phyloP scores from a whole-genome alignment of 2,888 invertebrate species.

The Agrilus cyanescens region DNA sequence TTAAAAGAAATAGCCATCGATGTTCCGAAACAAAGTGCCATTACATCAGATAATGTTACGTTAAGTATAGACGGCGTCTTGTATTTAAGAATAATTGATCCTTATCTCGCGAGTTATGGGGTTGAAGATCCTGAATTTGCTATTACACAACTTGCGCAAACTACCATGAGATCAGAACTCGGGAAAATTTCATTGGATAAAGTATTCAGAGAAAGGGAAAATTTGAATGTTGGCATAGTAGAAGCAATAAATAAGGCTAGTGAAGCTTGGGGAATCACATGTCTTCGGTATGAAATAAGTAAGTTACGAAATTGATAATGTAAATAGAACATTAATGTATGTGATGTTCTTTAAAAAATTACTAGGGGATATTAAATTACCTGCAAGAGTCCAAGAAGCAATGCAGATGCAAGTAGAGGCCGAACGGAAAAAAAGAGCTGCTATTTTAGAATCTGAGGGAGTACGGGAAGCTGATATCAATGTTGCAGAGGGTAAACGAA shows the following conservation, averaged over 20 bases:
- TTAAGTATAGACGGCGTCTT: constrained; percentile 94
- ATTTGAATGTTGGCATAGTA: constrained; percentile 87
- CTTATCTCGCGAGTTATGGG: constrained; percentile 91
- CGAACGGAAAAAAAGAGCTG: constrained; percentile 90
- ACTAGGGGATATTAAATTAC: constrained; percentile 78
- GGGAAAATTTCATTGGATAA: constrained; percentile 96
- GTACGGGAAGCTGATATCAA: constrained; percentile 86
- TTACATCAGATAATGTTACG: constrained; percentile 95
- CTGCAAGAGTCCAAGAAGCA: constrained; percentile 87
- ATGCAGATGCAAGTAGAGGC: constrained; percentile 99
- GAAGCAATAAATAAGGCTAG: constrained; percentile 96
- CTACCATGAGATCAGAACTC: constrained; percentile 97
- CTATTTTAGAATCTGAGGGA: constrained; percentile 95
- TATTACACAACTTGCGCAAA: constrained; percentile 96
- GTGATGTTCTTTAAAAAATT: neutral
- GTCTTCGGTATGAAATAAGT: constrained; percentile 90
- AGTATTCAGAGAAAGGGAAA: constrained; percentile 93
- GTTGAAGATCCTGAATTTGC: constrained; percentile 99
- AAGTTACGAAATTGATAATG: constrained; percentile 33
- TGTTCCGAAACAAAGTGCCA: constrained; percentile 97
- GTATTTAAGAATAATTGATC: constrained; percentile 85
- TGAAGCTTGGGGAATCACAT: constrained; percentile 95
- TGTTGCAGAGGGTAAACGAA: constrained; percentile 91
- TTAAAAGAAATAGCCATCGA: constrained; percentile 99
- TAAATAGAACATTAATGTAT: neutral